Evolutionary conservation across 2,797 vertebrate genomes (phyloP).

Genomic region (Tokudaia tokunoshimensis): DNA sequence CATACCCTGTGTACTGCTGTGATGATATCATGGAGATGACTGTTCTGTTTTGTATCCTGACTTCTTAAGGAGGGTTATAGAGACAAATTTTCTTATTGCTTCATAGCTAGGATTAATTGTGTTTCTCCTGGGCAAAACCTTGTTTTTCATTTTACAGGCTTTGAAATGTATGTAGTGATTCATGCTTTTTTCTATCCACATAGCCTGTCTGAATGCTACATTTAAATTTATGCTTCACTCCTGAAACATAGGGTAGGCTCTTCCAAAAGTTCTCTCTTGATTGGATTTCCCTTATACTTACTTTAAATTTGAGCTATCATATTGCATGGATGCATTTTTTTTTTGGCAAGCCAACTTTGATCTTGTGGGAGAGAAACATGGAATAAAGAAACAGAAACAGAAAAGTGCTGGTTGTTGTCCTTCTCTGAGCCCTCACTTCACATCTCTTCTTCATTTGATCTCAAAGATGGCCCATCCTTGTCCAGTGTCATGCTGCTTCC

Average conservation of each 20-base stretch:
- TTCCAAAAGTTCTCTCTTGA: constrained; percentile 42
- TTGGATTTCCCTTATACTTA: not conserved
- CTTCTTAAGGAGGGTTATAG: not conserved
- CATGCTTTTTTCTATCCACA: constrained; percentile 19
- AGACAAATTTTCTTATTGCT: constrained; percentile 10
- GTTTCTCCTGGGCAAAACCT: constrained; percentile 50
- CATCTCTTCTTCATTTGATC: not conserved
- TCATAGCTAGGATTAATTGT: constrained; percentile 55
- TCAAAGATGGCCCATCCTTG: not conserved
- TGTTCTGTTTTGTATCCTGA: not conserved
- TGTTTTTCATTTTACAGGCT: constrained; percentile 61
- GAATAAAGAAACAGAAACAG: constrained; percentile 54
- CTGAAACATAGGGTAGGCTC: not conserved
- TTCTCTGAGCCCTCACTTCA: not conserved
- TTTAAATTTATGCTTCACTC: constrained; percentile 42
- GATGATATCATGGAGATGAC: not conserved
- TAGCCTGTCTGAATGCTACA: constrained; percentile 31
- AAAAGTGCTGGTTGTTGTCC: constrained; percentile 11
- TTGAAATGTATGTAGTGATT: constrained; percentile 30
- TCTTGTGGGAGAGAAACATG: constrained; percentile 21
- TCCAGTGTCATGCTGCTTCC: not conserved
- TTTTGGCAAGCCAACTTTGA: constrained; percentile 23
- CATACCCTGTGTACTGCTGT: not conserved
- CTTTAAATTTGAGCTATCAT: constrained; percentile 42
- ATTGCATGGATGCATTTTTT: not conserved